Evolutionary conservation across 2,797 vertebrate genomes (phyloP), one percentile per base, ranked within the genome.

Genomic region (Mallotus villosus): DNA sequence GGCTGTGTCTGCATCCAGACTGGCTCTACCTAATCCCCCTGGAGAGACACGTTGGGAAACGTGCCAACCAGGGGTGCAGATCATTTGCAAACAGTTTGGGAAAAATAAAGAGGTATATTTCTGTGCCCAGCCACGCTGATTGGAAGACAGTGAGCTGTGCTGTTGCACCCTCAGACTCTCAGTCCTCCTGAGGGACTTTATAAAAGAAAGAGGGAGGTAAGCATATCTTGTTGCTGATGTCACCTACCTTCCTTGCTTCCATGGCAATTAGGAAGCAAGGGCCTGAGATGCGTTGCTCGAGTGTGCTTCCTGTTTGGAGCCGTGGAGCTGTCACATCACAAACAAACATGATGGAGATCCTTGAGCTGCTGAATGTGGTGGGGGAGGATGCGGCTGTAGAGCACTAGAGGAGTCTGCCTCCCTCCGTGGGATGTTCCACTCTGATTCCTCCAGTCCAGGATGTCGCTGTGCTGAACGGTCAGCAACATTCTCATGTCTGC

Each of bases 11-110:
- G 11, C 0, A 58, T 73, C 83, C 59, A 70, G 21, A 75, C 68
- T 63, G 70, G 46, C 64, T 82, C 63, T 73, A 65, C 81, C 61
- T 71, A 34, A 75, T 86, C 81, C 83, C 75, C 60, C 61, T 14
- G 41, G 41, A 64, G 72, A 82, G 73, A 76, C 76, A 29, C 70
- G 63, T 67, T 64, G 64, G 65, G 74, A 76, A 67, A 29, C 67
- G 58, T 67, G 60, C 72, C 83, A 75, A 76, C 55, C 11, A 75
- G 79, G 79, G 71, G 80, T 55, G 51, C 67, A 71, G 87, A 85
- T 87, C 70, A 81, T 91, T 87, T 85, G 78, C 66, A 88, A 88
- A 90, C 74, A 80, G 80, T 90, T 82, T 81, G 21, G 80, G 81
- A 87, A 83, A 76, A 75, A 86, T 46, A 89, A 82, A 80, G 25